Percentiles rank a stretch among this genome's conserved stretches.
Evolutionary conservation across 2,113 vertebrate genomes (phyloP).

Genomic region (Limnothrissa miodon): DNA sequence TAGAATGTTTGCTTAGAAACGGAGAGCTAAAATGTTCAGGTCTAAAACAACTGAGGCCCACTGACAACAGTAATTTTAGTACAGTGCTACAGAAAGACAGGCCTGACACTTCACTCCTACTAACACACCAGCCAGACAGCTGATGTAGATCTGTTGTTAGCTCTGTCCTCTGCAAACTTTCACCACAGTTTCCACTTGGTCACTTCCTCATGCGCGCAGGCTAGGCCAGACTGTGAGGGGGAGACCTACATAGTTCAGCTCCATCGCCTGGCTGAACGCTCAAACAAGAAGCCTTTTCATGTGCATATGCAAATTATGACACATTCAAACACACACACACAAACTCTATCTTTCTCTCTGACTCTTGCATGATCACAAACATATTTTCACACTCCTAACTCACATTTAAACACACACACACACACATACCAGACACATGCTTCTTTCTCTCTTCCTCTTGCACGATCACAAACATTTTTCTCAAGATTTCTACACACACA

Average conservation of each 20-base stretch:
- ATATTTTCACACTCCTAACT: not conserved
- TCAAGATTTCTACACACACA: too few relatives aligned
- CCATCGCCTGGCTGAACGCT: not conserved
- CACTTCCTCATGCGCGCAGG: constrained; percentile 25
- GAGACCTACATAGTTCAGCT: not conserved
- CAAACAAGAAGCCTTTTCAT: not conserved
- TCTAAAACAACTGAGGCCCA: not conserved
- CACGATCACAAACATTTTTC: too few relatives aligned
- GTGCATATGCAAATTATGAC: not conserved
- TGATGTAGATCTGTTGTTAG: constrained; percentile 31
- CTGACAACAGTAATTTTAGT: not conserved
- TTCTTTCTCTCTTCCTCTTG: too few relatives aligned
- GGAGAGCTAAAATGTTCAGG: not conserved
- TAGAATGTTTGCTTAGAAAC: not conserved
- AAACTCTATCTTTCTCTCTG: too few relatives aligned
- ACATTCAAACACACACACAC: too few relatives aligned
- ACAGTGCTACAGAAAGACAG: not conserved
- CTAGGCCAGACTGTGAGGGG: not conserved
- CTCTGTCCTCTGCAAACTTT: not conserved
- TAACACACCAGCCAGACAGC: not conserved
- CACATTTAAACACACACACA: not conserved
- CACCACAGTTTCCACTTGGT: constrained; percentile 39
- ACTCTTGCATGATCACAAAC: not conserved
- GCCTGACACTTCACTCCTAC: not conserved
- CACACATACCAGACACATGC: too few relatives aligned